Evolutionary conservation across 2,888 invertebrate species (phyloP).

Genomic region (Zaprionus obscuricornis): DNA sequence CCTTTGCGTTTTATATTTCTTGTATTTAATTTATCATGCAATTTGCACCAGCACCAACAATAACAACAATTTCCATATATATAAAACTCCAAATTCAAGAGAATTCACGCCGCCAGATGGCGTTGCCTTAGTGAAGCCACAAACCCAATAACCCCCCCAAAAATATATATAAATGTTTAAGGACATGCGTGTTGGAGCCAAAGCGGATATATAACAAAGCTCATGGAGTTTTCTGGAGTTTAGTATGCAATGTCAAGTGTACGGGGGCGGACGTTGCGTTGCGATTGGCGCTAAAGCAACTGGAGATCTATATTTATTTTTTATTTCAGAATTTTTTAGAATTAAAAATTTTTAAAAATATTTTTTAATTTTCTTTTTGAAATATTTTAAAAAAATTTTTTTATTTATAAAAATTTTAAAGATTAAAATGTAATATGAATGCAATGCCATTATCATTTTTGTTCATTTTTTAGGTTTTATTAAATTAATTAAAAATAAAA

Average conservation of each 20-base stretch:
- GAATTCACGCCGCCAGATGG: constrained; percentile 53
- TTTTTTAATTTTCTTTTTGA: too few relatives aligned
- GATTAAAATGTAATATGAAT: too few relatives aligned
- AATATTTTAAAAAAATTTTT: too few relatives aligned
- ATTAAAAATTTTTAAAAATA: too few relatives aligned
- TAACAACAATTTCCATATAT: constrained; percentile 12
- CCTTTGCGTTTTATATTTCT: constrained; percentile 30
- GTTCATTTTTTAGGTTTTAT: too few relatives aligned
- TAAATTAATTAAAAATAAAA: too few relatives aligned
- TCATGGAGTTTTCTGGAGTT: constrained; percentile 54
- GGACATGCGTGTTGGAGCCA: constrained; percentile 72
- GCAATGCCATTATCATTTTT: too few relatives aligned
- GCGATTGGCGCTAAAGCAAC: not conserved
- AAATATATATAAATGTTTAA: constrained; percentile 23
- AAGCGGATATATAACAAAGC: constrained; percentile 1
- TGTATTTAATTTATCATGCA: constrained; percentile 37
- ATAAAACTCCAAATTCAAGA: constrained; percentile 2
- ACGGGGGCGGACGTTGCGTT: constrained; percentile 39
- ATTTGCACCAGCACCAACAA: constrained; percentile 43
- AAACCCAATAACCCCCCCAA: constrained; percentile 54
- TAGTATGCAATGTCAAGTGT: constrained; percentile 45
- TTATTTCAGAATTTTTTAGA: too few relatives aligned
- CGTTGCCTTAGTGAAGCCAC: constrained; percentile 58
- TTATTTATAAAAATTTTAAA: too few relatives aligned
- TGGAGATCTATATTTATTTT: too few relatives aligned